Evolutionary conservation across 2,888 invertebrate species (phyloP).

Genomic region (Corythucha ciliata): DNA sequence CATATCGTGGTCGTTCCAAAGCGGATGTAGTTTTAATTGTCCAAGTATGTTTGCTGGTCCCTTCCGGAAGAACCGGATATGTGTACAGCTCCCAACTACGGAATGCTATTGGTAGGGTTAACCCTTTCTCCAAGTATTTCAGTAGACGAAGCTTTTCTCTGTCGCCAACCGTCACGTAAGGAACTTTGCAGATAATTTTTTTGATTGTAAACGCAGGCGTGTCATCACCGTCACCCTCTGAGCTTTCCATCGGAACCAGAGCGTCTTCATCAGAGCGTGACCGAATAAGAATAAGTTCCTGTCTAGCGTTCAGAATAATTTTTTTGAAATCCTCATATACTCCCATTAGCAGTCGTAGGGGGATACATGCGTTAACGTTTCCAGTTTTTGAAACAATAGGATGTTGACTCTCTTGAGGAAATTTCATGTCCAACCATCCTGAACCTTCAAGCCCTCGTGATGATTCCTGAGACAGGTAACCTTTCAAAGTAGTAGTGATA

Average conservation of each 20-base stretch:
- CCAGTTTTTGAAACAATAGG: neutral
- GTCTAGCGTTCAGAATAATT: neutral
- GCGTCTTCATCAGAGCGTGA: neutral
- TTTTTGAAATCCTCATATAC: neutral
- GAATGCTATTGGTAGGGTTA: neutral
- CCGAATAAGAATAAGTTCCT: neutral
- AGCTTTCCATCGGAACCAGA: neutral
- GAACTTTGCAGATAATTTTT: neutral
- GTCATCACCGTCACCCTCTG: no score
- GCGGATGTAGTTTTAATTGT: conserved; percentile 36
- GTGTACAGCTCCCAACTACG: neutral
- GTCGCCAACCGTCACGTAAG: neutral
- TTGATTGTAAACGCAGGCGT: no score
- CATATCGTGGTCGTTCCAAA: conserved; percentile 40
- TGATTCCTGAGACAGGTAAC: neutral
- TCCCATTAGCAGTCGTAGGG: neutral
- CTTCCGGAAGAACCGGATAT: no score
- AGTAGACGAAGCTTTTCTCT: neutral
- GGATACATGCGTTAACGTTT: neutral
- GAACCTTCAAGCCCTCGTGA: no score
- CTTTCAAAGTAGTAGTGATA: conserved; percentile 2
- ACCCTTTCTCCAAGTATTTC: neutral
- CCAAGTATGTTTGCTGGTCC: conserved; percentile 39
- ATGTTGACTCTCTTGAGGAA: neutral
- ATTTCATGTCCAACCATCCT: neutral